phyloP scores from a whole-genome alignment of 2,797 vertebrate species.

The Todus mexicanus region DNA sequence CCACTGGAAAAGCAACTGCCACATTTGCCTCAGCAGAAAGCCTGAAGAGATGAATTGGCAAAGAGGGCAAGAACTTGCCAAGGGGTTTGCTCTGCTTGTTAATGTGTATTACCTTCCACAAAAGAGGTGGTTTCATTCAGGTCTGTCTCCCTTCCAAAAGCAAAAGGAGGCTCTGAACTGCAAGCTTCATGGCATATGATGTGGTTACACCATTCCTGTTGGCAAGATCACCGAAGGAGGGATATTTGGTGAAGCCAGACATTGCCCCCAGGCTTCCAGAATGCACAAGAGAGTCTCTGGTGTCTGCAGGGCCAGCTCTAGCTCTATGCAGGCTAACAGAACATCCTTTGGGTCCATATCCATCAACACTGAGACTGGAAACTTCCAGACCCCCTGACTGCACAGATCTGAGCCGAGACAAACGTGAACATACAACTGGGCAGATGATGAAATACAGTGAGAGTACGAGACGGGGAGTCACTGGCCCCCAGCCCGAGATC shows the following conservation, averaged over 20 bases:
- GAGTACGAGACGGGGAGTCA: rapidly evolving
- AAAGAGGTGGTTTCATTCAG: background rate
- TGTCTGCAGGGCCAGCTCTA: background rate
- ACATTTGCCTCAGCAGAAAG: background rate
- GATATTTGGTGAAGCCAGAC: background rate
- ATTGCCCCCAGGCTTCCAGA: background rate
- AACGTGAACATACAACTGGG: background rate
- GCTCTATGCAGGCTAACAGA: background rate
- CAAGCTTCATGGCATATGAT: background rate
- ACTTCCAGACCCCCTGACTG: background rate
- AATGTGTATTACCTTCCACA: background rate
- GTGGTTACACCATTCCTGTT: background rate
- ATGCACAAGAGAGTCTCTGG: rapidly evolving
- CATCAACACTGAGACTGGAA: background rate
- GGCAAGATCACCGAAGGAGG: background rate
- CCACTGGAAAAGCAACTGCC: background rate
- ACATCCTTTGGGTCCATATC: background rate
- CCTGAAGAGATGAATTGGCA: background rate
- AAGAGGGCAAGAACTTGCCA: background rate
- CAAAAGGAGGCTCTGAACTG: background rate
- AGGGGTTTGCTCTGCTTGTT: background rate
- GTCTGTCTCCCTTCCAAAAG: background rate
- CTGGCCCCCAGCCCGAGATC: background rate
- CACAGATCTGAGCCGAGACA: background rate
- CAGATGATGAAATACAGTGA: background rate